These are phyloP conservation scores for Bradysia coprophila DNA, from an alignment of 1,140 invertebrate species.

Conservation along the genomic window DNA sequence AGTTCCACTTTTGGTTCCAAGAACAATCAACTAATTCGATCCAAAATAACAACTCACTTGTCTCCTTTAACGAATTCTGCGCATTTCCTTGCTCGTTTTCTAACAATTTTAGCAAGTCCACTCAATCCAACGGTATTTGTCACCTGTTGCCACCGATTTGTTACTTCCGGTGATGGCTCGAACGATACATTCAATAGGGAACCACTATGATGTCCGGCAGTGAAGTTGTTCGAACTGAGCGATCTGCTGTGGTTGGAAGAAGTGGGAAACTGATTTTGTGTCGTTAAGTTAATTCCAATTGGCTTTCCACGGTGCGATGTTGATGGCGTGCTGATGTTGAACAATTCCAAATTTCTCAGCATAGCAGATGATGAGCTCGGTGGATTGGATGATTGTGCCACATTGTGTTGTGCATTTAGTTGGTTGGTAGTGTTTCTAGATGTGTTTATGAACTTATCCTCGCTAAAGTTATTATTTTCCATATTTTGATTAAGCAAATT, in stretches of 20 bases:
- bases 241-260: background rate
- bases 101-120: background rate
- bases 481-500: background rate
- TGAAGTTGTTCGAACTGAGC: background rate
- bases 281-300: background rate
- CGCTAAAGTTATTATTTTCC: background rate
- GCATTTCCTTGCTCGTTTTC: background rate
- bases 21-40: background rate
- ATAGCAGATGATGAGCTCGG: too few relatives aligned
- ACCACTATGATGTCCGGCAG: background rate
- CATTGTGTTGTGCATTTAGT: too few relatives aligned
- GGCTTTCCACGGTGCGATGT: background rate
- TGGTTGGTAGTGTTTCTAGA: background rate
- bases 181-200: too few relatives aligned
- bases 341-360: background rate
- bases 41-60: background rate
- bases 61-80: background rate
- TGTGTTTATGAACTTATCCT: background rate
- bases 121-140: background rate
- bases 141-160: background rate
- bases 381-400: background rate
- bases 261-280: constrained; percentile 1
- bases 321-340: background rate
- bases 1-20: too few relatives aligned
- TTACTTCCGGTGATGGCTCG: background rate